Percentiles rank a stretch among this genome's conserved stretches.
Evolutionary conservation across 2,888 invertebrate genomes (phyloP).

Genomic region (Venustoraphidia nigricollis): DNA sequence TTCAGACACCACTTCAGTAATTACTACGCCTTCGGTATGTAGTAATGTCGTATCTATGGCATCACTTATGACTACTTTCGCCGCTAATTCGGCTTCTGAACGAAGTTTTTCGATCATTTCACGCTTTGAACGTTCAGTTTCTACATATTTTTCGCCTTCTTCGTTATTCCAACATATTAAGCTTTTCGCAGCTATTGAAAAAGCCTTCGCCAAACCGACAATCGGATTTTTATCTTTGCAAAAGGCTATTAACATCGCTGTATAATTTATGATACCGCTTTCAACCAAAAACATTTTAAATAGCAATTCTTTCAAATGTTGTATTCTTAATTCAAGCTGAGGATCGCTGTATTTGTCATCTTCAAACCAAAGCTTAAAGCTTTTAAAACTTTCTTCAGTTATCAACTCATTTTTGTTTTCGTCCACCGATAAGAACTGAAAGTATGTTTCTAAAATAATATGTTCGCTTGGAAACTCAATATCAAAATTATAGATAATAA

Average conservation of each 20-base stretch:
- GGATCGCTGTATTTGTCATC: constrained; percentile 9
- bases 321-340: constrained; percentile 7
- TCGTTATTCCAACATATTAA: constrained; percentile 30
- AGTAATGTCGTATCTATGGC: no score
- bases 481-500: constrained; percentile 41
- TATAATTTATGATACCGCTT: constrained; percentile 38
- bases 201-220: constrained; percentile 38
- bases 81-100: no score
- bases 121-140: constrained; percentile 11
- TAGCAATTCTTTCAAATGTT: constrained; percentile 36
- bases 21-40: no score
- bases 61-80: no score
- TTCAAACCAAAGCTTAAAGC: constrained; percentile 29
- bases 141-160: constrained; percentile 33
- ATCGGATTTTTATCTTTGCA: constrained; percentile 39
- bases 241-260: constrained; percentile 43
- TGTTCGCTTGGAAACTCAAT: constrained; percentile 35
- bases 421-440: constrained; percentile 33
- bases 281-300: constrained; percentile 37
- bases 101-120: no score
- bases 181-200: constrained; percentile 38
- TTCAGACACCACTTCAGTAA: no score
- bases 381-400: constrained; percentile 21
- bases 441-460: constrained; percentile 35
- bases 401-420: constrained; percentile 22